Evolutionary conservation across 2,797 vertebrate genomes (phyloP).

Genomic region (Paratrypauchen microcephalus): DNA sequence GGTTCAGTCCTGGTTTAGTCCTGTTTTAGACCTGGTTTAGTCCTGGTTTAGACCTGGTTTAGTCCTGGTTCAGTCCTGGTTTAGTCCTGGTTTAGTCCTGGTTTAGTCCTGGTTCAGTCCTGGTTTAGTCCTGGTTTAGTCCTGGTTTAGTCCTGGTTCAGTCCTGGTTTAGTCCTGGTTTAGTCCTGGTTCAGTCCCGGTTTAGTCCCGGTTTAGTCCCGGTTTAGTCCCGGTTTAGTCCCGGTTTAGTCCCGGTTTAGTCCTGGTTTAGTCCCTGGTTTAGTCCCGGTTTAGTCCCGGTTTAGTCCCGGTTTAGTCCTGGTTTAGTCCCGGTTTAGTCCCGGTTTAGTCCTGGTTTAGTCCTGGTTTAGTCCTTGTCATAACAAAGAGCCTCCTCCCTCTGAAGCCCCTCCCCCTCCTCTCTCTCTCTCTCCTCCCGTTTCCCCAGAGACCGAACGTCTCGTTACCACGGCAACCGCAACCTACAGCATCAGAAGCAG

Average conservation of each 20-base stretch:
- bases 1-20: too few relatives aligned
- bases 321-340: not conserved
- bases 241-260: too few relatives aligned
- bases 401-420: constrained; percentile 9
- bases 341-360: not conserved
- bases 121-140: too few relatives aligned
- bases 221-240: too few relatives aligned
- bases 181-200: too few relatives aligned
- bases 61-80: not conserved
- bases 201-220: too few relatives aligned
- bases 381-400: constrained; percentile 34
- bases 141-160: too few relatives aligned
- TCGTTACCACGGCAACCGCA: constrained; percentile 46
- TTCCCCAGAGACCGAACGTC: constrained; percentile 30
- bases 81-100: too few relatives aligned
- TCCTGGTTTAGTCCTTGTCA: constrained; percentile 2
- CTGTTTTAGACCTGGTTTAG: too few relatives aligned
- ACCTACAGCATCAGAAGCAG: constrained; percentile 24
- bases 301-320: not conserved
- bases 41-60: too few relatives aligned
- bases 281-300: not conserved
- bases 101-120: too few relatives aligned
- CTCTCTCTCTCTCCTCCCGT: constrained; percentile 6
- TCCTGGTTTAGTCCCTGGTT: not conserved
- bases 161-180: too few relatives aligned